Percentiles rank a stretch among this genome's conserved stretches.
These are phyloP conservation scores for Ceratotherium simum DNA, from an alignment of 2,113 vertebrate genomes.

Conservation along the genomic window DNA sequence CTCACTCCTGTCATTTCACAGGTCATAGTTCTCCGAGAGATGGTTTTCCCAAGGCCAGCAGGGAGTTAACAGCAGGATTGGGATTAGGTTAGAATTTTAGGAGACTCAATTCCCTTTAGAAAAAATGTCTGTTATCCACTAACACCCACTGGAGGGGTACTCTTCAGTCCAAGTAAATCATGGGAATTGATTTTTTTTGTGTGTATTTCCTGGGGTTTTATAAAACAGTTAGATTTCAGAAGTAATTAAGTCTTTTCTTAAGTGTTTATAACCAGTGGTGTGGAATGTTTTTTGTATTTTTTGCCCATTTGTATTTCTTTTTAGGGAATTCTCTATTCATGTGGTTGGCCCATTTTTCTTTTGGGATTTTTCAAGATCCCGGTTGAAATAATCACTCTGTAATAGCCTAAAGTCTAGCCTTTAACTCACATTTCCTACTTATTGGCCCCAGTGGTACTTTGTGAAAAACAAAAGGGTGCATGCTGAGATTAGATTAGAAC, in stretches of 20 bases:
- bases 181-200: not conserved
- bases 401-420: not conserved
- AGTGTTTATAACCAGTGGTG: not conserved
- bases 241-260: not conserved
- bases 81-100: not conserved
- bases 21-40: not conserved
- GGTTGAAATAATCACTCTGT: not conserved
- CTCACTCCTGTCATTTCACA: not conserved
- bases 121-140: not conserved
- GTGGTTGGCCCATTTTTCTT: not conserved
- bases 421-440: not conserved
- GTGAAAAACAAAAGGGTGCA: not conserved
- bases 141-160: not conserved
- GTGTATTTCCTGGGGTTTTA: conserved; percentile 29
- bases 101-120: not conserved
- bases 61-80: not conserved
- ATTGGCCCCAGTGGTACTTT: not conserved
- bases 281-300: not conserved
- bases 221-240: conserved; percentile 36
- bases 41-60: not conserved
- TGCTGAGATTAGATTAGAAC: not conserved
- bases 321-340: not conserved
- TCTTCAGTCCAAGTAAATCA: not conserved
- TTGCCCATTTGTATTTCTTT: not conserved
- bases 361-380: not conserved